Conservation (phyloP, 2,888 invertebrate genomes). For the Rhaphigaster nebulosa region DNA sequence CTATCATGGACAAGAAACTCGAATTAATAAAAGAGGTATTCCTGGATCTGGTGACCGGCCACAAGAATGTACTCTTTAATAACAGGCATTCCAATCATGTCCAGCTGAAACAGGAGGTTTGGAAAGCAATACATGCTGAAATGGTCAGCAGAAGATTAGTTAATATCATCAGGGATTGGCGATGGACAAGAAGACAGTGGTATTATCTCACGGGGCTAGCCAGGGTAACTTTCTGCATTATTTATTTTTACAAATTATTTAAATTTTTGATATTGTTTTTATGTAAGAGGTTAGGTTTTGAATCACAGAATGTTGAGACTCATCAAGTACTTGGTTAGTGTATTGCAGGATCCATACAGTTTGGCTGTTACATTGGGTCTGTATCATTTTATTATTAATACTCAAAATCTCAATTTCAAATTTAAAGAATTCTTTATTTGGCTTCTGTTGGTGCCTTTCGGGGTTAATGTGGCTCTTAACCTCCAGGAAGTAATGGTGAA, state of each 20-base stretch:
- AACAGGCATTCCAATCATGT: not conserved
- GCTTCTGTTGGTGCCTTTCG: no score
- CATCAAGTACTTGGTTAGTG: no score
- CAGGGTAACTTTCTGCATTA: not conserved
- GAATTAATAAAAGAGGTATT: not conserved
- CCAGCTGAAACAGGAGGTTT: not conserved
- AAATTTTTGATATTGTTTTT: not conserved
- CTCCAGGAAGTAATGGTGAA: no score
- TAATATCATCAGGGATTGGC: not conserved
- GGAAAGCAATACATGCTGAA: not conserved
- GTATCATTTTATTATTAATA: no score
- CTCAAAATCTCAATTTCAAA: no score
- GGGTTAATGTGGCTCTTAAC: no score
- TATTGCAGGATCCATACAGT: no score
- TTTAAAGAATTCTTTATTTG: no score
- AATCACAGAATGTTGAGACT: not conserved
- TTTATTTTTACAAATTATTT: not conserved
- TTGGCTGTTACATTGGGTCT: no score
- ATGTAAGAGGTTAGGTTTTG: not conserved
- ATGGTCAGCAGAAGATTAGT: not conserved
- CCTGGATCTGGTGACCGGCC: not conserved
- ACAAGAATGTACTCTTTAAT: not conserved
- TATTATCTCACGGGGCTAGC: not conserved
- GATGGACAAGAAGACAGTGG: not conserved
- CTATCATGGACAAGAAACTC: not conserved